Conservation (phyloP, 35 echinoderm and acorn worm genomes). For the Lytechinus pictus region DNA sequence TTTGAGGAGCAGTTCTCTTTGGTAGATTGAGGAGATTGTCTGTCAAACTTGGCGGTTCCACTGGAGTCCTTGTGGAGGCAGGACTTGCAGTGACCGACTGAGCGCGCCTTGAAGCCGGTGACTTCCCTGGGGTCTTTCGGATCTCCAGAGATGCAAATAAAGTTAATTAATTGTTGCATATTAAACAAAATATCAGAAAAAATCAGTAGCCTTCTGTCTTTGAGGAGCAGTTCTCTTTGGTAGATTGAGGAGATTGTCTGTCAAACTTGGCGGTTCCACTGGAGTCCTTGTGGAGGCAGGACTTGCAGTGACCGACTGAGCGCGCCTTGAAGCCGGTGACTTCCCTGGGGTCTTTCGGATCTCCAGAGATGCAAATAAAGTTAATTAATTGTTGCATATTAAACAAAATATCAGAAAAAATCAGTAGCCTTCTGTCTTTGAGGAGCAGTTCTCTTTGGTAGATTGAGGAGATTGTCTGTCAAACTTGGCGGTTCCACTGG, state of each 20-base stretch:
- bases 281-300: neutral
- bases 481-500: slow-evolving; percentile 55
- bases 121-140: too few species aligned
- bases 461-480: slow-evolving; percentile 88
- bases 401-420: slow-evolving; percentile 72
- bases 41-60: slow-evolving; percentile 67
- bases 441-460: slow-evolving; percentile 77
- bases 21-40: slow-evolving; percentile 90
- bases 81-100: neutral
- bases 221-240: slow-evolving; percentile 71
- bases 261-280: slow-evolving; percentile 62
- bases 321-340: slow-evolving; percentile 52
- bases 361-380: neutral
- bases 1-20: slow-evolving; percentile 62
- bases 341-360: too few species aligned
- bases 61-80: neutral
- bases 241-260: slow-evolving; percentile 88
- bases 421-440: slow-evolving; percentile 71
- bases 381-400: neutral
- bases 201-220: slow-evolving; percentile 79
- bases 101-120: slow-evolving; percentile 49
- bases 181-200: slow-evolving; percentile 63
- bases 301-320: neutral
- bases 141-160: neutral
- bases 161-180: neutral